Evolutionary conservation across 2,113 vertebrate genomes (phyloP), one percentile per base, ranked within the genome.

Genomic region (Empidonax traillii): DNA sequence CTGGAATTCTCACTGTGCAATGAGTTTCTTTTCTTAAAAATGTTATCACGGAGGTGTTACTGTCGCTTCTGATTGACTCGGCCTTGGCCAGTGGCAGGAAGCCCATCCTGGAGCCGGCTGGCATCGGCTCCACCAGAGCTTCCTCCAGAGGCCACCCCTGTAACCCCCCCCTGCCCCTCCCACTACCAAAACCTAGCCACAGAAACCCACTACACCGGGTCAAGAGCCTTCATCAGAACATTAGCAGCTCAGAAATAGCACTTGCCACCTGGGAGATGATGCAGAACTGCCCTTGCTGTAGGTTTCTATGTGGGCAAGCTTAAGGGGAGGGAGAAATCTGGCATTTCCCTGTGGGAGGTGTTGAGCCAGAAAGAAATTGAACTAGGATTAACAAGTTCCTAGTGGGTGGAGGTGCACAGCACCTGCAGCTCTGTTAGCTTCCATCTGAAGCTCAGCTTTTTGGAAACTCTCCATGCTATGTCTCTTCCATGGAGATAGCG

Each of bases 341-440:
- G 33, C 52, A 31, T 95, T 71, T 90, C 47, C 51, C 67, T 51
- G 92, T 93, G 90, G 92, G 92, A 86, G 65, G 94, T 92, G 88
- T 74, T 90, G 76, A 92, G 18, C 25, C 80, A 23, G 68, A 81
- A 84, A 43, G 76, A 39, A 84, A 31, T 35, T 74, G 69, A 81
- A 56, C 65, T 81, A 81, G 86, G 67, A 80, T 88, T 46, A 90
- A 31, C n/a, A 77, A 80, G 6, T 77, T 93, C 67, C 35, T 62
- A 20, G 92, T 92, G 91, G 83, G 75, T 81, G 86, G 92, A 92
- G 46, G 47, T 86, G 39, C 65, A 44, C 59, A 93, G 58, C 51
- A 95, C 90, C 88, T 88, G 93, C 72, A 90, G 67, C 58, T 80
- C 89, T 73, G 72, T 62, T 66, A 69, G 39, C 59, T 94, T 88